Evolutionary conservation across 1,140 invertebrate genomes (phyloP).

Genomic region (Drosophila sucinea): DNA sequence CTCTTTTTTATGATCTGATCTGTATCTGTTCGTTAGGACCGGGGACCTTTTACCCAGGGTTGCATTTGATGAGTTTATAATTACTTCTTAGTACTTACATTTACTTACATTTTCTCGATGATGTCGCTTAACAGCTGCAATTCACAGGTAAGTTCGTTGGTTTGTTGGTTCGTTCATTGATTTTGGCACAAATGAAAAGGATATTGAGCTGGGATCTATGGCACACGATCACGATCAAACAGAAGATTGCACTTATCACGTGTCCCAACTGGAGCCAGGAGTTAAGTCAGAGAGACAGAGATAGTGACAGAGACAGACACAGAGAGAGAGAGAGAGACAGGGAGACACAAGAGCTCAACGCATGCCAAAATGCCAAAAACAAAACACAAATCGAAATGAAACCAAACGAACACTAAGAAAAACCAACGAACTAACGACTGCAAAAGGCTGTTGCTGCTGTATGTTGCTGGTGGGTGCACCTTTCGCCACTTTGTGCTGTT

Average conservation of each 20-base stretch:
- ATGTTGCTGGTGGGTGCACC: conserved; percentile 68
- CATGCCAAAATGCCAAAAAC: conserved; percentile 21
- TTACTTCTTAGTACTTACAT: conserved; percentile 60
- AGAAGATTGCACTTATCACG: conserved; percentile 36
- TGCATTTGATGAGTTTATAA: conserved; percentile 76
- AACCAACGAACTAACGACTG: conserved; percentile 23
- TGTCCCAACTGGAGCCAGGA: conserved; percentile 37
- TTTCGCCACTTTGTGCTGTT: conserved; percentile 64
- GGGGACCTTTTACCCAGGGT: conserved; percentile 32
- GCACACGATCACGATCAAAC: conserved; percentile 47
- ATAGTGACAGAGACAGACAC: no score
- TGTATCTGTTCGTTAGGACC: background rate
- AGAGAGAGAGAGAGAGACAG: no score
- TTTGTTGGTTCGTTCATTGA: conserved; percentile 25
- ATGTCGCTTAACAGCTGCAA: conserved; percentile 36
- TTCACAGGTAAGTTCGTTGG: conserved; percentile 33
- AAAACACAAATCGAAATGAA: background rate
- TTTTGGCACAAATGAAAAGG: conserved; percentile 62
- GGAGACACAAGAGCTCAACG: conserved; percentile 8
- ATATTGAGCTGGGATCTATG: conserved; percentile 47
- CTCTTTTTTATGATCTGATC: conserved; percentile 47
- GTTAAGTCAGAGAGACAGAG: background rate
- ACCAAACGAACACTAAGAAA: conserved; percentile 1
- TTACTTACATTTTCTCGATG: background rate
- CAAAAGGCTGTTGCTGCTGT: conserved; percentile 41